Conservation (phyloP, 2,113 vertebrate species). For the Anguilla japonica region DNA sequence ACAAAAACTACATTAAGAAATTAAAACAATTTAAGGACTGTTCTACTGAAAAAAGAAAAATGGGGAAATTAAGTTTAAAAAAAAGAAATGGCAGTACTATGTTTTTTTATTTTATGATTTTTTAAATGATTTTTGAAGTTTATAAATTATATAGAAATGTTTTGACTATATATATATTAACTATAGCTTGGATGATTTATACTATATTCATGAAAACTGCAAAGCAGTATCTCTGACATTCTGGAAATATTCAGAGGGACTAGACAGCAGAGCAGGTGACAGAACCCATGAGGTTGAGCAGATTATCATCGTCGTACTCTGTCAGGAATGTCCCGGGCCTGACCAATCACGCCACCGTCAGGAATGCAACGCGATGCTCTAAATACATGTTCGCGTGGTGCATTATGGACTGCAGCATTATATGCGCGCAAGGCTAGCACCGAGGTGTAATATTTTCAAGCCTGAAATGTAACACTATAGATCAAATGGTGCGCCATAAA, state of each 20-base stretch:
- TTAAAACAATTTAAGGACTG: neutral
- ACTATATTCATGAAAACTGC: neutral
- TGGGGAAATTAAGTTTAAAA: no score
- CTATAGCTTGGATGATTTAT: no score
- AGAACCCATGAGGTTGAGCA: neutral
- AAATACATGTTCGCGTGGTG: no score
- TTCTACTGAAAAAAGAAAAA: neutral
- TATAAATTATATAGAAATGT: no score
- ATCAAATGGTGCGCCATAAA: no score
- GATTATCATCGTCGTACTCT: neutral
- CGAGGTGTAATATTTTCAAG: neutral
- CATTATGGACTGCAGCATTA: neutral
- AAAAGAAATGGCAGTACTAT: no score
- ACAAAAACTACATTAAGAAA: neutral
- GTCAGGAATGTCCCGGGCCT: neutral
- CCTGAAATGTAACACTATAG: neutral
- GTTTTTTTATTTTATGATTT: no score
- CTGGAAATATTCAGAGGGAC: neutral
- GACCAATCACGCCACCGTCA: neutral
- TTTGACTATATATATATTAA: no score
- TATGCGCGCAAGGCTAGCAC: neutral
- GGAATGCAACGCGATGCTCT: neutral
- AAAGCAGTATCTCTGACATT: neutral
- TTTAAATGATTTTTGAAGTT: no score
- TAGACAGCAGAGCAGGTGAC: neutral